Evolutionary conservation across 2,888 invertebrate species (phyloP), one percentile per base, ranked within the genome.

Genomic region (Chloroclysta siterata): DNA sequence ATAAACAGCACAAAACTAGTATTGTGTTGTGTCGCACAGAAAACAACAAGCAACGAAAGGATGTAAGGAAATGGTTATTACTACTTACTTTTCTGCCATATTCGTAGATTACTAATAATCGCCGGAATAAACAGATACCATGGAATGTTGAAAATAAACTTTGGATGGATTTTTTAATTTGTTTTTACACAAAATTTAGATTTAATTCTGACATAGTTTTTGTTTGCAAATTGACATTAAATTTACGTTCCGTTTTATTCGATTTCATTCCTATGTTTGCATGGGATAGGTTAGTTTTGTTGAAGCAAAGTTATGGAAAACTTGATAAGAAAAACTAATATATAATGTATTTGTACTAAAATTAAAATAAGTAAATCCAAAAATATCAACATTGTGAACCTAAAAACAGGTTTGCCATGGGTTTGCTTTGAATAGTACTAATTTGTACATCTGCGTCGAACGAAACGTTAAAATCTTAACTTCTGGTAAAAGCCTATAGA

Each of bases 191-290:
- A 80, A 84, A 91, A 90, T 89, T 91, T 90, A 84, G 86, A 88
- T 87, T 77, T 85, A 85, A 80, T 87, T 88, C 89, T 89, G 89
- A 90, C 90, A 88, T 88, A 88, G 83, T 89, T 89, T 64, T 90
- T 89, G 88, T 91, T 90, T 90, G 90, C 89, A 88, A 65, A 60
- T 89, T 92, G 92, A 91, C 92, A 89, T 85, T 79, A 81, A 83
- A 72, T 76, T 74, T 52, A 53, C 59, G 55, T 56, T 65, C 41
- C 53, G 53, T 64, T 64, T n/a, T 14, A 28, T 10, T 8, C 6
- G 11, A 41, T 15, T 15, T 15, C 15, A 44, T 14, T 14, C 0
- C 7, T 44, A 15, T 15, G 7, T 44, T 44, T 44, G 29, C 4
- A 8, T 33, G 6, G 29, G 6, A 1, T 33, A 33, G 5, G 1